A percentile compares a stretch with the other conserved stretches of the same genome.
Evolutionary conservation across 2,888 invertebrate genomes (phyloP).

Genomic region (Leptopterna dolabrata): DNA sequence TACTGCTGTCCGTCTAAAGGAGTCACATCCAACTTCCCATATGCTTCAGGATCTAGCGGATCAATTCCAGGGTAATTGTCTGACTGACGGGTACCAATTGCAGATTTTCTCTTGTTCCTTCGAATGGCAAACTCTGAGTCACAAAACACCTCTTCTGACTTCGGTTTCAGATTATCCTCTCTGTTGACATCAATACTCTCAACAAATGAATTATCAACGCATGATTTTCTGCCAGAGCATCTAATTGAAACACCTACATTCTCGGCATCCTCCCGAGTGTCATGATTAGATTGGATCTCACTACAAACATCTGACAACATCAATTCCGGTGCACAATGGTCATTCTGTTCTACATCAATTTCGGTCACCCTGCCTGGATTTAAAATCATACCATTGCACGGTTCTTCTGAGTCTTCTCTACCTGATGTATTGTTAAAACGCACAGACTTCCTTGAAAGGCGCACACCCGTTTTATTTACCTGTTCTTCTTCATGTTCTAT

Average conservation of each 20-base stretch:
- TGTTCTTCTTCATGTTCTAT: not conserved
- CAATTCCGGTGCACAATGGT: not conserved
- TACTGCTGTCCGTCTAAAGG: not conserved
- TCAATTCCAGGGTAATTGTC: not conserved
- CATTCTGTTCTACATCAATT: not conserved
- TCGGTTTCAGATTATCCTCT: not conserved
- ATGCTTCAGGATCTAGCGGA: not conserved
- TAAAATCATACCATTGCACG: not conserved
- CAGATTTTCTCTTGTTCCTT: slow-evolving; percentile 1
- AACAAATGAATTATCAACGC: not conserved
- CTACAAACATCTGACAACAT: not conserved
- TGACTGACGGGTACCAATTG: not conserved
- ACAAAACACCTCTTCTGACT: not conserved
- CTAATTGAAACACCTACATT: not conserved
- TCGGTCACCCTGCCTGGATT: not conserved
- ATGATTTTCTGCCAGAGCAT: not conserved
- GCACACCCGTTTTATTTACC: not conserved
- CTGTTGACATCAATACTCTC: not conserved
- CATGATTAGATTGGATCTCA: not conserved
- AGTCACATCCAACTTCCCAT: not conserved
- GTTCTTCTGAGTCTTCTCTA: not conserved
- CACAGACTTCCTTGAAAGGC: not conserved
- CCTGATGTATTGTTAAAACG: not conserved
- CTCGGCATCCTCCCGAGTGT: not conserved
- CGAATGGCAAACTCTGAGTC: not conserved